Percentiles rank a stretch among this genome's conserved stretches.
These are phyloP conservation scores for Drosophila subsilvestris DNA, from an alignment of 2,888 invertebrate species.

Conservation along the genomic window DNA sequence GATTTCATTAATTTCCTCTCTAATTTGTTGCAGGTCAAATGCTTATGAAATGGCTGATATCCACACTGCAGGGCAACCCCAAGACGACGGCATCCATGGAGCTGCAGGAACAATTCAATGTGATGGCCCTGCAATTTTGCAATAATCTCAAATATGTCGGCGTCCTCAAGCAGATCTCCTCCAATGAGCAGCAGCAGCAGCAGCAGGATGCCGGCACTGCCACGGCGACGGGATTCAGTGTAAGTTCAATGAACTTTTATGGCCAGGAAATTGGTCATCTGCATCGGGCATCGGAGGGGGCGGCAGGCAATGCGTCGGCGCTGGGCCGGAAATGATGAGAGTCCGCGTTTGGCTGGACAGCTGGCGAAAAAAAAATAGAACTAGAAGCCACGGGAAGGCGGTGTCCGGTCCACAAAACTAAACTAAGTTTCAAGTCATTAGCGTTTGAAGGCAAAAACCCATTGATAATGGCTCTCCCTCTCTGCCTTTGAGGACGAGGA, in stretches of 20 bases:
- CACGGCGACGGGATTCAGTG: conserved; percentile 58
- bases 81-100: conserved; percentile 84
- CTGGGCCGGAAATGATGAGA: conserved; percentile 64
- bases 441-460: conserved; percentile 37
- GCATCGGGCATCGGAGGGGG: conserved; percentile 19
- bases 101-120: conserved; percentile 87
- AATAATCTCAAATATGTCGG: conserved; percentile 94
- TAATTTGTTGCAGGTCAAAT: conserved; percentile 89
- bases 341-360: conserved; percentile 19
- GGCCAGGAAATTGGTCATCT: conserved; percentile 64
- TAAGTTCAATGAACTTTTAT: conserved; percentile 64
- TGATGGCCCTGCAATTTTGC: conserved; percentile 92
- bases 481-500: too few species aligned
- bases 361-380: neutral
- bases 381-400: neutral
- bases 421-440: conserved; percentile 49
- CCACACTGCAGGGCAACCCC: conserved; percentile 86
- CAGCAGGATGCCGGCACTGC: conserved; percentile 3
- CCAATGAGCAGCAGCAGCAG: conserved; percentile 84
- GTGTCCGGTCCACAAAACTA: neutral
- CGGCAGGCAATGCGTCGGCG: conserved; percentile 63
- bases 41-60: conserved; percentile 95
- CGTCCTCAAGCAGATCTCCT: conserved; percentile 91
- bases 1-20: conserved; percentile 23
- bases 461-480: conserved; percentile 38